Conservation (phyloP, 2,797 vertebrate species). For the Perodicticus potto region DNA sequence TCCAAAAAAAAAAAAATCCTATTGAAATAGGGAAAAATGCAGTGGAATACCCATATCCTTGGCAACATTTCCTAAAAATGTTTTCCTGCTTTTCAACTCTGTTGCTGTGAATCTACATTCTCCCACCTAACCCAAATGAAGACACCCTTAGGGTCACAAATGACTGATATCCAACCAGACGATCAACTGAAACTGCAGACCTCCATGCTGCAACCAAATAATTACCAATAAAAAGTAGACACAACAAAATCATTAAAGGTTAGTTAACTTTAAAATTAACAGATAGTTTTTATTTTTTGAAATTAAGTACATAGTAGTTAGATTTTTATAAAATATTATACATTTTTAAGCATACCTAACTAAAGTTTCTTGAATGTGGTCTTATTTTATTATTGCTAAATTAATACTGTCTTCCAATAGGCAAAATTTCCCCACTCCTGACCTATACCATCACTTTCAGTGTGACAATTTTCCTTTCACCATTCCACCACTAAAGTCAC, state of each 20-base stretch:
- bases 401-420: not conserved
- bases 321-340: not conserved
- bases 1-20: not conserved
- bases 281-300: not conserved
- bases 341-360: not conserved
- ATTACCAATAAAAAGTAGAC: not conserved
- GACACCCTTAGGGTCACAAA: not conserved
- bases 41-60: not conserved
- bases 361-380: not conserved
- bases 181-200: not conserved
- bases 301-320: not conserved
- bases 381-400: not conserved
- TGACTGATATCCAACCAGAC: not conserved
- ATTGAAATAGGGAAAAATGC: not conserved
- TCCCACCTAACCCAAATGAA: not conserved
- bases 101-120: not conserved
- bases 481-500: not conserved
- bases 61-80: not conserved
- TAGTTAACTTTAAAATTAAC: not conserved
- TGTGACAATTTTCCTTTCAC: not conserved
- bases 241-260: not conserved
- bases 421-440: not conserved
- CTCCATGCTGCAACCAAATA: not conserved
- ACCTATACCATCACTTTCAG: not conserved
- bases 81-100: not conserved